A percentile compares a stretch with the other conserved stretches of the same genome.
Conservation (phyloP, 2,113 vertebrate genomes). For the Uria lomvia region DNA sequence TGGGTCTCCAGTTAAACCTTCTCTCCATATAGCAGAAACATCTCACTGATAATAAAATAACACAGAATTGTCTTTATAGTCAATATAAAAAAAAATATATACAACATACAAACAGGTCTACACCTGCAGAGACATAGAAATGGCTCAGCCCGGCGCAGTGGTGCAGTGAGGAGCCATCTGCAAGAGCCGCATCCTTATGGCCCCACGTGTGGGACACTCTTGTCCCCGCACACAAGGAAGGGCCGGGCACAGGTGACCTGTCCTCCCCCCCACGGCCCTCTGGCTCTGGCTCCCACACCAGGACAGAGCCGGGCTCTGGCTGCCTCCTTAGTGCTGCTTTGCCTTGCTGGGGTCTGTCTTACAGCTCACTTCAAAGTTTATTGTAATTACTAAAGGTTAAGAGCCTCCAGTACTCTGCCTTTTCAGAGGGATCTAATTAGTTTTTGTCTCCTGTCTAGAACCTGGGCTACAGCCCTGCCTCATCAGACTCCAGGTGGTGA, state of each 20-base stretch:
- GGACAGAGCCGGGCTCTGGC: neutral
- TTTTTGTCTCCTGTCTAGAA: neutral
- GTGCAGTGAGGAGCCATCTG: neutral
- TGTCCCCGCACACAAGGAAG: rapidly evolving
- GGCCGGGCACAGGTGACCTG: rapidly evolving
- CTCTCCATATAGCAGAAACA: neutral
- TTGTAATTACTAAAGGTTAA: neutral
- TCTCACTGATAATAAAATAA: neutral
- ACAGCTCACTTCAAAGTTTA: neutral
- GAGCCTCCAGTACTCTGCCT: neutral
- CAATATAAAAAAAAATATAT: neutral
- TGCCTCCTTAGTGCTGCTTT: rapidly evolving
- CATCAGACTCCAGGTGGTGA: neutral
- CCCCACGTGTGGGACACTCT: neutral
- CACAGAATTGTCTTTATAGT: neutral
- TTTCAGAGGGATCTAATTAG: neutral
- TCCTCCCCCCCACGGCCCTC: neutral
- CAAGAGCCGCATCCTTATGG: no score
- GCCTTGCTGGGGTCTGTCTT: neutral
- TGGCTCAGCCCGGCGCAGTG: neutral
- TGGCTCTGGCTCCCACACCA: no score
- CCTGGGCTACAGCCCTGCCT: neutral
- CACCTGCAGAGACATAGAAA: neutral
- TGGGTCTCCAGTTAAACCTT: neutral
- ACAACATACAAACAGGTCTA: neutral